Percentiles rank a stretch among this genome's conserved stretches.
These are phyloP conservation scores for Loris lydekkerianus DNA, from an alignment of 2,797 vertebrate species.

Conservation along the genomic window DNA sequence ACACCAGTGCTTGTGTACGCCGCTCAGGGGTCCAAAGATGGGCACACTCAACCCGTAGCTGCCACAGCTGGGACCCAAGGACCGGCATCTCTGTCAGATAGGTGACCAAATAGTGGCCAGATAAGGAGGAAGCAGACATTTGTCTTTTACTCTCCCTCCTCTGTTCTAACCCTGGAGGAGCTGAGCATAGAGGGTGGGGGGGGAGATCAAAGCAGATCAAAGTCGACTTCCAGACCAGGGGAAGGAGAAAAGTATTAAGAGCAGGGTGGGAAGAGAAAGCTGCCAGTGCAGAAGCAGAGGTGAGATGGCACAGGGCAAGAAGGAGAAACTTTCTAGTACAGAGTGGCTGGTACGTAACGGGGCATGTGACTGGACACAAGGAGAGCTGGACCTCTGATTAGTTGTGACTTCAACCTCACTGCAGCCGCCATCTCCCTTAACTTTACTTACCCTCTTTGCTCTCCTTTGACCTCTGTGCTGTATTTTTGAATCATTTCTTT, in stretches of 20 bases:
- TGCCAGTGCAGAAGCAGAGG: background rate
- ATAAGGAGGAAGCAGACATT: background rate
- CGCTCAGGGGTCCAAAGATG: background rate
- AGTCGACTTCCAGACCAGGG: background rate
- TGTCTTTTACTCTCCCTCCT: background rate
- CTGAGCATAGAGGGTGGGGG: background rate
- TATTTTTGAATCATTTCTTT: conserved; percentile 31
- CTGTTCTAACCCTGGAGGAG: background rate
- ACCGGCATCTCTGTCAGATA: background rate
- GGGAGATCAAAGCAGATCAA: background rate
- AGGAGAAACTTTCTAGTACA: background rate
- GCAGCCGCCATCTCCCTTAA: background rate
- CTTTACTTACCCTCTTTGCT: background rate
- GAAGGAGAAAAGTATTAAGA: background rate
- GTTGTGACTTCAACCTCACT: background rate
- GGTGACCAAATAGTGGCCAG: background rate
- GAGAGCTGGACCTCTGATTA: no score
- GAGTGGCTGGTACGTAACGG: fast-evolving
- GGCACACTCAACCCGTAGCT: background rate
- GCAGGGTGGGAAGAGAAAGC: background rate
- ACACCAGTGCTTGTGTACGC: background rate
- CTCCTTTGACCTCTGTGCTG: background rate
- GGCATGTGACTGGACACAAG: background rate
- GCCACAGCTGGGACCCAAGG: background rate
- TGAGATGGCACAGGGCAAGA: background rate